Evolutionary conservation across 2,797 vertebrate genomes (phyloP).

Genomic region (Caiman crocodilus): DNA sequence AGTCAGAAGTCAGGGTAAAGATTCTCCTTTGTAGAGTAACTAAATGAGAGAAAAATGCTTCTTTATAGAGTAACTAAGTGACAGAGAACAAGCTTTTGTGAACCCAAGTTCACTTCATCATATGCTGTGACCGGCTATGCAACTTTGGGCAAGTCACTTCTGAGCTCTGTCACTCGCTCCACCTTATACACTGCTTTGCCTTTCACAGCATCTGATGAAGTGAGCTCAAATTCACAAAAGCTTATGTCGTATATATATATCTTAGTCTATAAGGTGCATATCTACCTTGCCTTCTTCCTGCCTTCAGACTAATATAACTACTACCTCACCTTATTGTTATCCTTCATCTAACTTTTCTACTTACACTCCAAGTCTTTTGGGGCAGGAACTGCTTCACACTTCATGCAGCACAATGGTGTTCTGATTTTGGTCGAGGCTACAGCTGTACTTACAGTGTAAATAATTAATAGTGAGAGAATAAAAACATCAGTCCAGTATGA

Average conservation of each 20-base stretch:
- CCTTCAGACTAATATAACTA: no score
- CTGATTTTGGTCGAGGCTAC: neutral
- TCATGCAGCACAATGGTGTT: neutral
- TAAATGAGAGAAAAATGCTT: no score
- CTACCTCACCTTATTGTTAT: neutral
- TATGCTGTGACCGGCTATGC: neutral
- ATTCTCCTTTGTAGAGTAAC: no score
- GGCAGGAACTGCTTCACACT: neutral
- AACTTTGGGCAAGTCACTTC: neutral
- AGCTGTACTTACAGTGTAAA: neutral
- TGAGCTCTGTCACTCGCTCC: neutral
- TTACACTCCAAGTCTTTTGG: neutral
- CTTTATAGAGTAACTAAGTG: no score
- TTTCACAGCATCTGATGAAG: no score
- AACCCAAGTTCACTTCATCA: no score
- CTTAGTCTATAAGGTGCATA: no score
- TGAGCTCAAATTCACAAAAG: no score
- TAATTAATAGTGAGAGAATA: neutral
- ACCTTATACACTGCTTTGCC: neutral
- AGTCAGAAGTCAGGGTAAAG: no score
- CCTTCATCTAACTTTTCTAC: neutral
- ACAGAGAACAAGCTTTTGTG: no score
- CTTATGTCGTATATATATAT: no score
- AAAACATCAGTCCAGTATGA: neutral
- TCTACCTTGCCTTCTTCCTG: no score